Evolutionary conservation across 2,797 vertebrate genomes (phyloP), one percentile per base, ranked within the genome.

Genomic region (Taeniopygia guttata): DNA sequence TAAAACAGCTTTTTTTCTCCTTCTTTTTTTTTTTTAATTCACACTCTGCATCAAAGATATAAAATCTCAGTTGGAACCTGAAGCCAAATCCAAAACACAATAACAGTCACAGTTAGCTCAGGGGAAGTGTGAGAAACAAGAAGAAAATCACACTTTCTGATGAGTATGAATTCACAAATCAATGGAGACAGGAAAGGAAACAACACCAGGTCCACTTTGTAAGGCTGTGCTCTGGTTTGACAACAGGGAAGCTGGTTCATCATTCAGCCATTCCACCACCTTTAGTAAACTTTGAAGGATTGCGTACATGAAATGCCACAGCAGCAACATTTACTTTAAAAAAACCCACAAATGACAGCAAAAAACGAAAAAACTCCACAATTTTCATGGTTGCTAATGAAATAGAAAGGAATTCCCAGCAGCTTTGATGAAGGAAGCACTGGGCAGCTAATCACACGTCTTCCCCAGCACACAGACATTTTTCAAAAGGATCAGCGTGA

Each of bases 81-180:
- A 92, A 95, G 64, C 40, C 43, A 87, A 85, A 81, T 73, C 70
- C 40, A 40, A 87, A 95, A 88, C 59, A 93, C 29, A 89, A 23
- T 84, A 94, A 73, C 68, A 75, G 59, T 52, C 54, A 83, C 34
- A 66, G 56, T 54, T 84, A 76, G 75, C 84, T 93, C 1, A 9
- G 18, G 60, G 75, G 51, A 86, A 80, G 56, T 69, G 40, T 27
- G 42, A 94, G 49, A 87, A 85, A 72, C 59, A 90, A 86, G 77
- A 93, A 72, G 19, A 88, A 93, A 90, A 60, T 27, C 46, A 69
- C 34, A 64, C 22, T 45, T 81, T 84, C 59, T 93, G 82, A 91
- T 7, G 32, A 78, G 23, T 82, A 66, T 58, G 21, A 45, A 69
- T 94, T 89, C 64, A 89, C 75, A 87, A 89, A 95, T 93, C 78